Conservation (phyloP, 1,140 invertebrate genomes). For the Cryptotermes secundus region DNA sequence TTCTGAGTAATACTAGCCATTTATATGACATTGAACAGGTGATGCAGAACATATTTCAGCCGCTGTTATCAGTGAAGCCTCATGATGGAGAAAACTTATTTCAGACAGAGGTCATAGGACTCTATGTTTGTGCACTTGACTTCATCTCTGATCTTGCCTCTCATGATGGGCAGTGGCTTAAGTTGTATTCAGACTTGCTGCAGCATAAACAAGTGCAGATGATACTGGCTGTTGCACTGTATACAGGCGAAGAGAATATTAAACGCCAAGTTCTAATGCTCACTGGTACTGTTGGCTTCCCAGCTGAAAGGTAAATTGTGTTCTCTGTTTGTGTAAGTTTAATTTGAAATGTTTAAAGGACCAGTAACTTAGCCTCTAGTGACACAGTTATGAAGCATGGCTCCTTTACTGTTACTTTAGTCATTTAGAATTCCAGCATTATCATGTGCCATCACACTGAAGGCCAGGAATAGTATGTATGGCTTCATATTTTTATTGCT, state of each 20-base stretch:
- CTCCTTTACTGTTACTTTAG: too few species aligned
- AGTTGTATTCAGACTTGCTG: slow-evolving; percentile 50
- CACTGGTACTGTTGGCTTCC: slow-evolving; percentile 47
- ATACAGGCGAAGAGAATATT: slow-evolving; percentile 48
- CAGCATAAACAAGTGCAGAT: slow-evolving; percentile 53
- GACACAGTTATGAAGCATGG: too few species aligned
- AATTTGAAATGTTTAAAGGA: too few species aligned
- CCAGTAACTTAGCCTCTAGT: too few species aligned
- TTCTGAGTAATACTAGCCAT: too few species aligned
- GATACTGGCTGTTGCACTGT: slow-evolving; percentile 54
- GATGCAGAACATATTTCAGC: slow-evolving; percentile 33
- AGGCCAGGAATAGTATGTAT: too few species aligned
- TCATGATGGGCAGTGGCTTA: slow-evolving; percentile 50
- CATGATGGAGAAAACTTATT: slow-evolving; percentile 36
- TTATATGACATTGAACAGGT: background rate
- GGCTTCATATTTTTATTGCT: too few species aligned
- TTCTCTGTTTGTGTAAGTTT: too few species aligned
- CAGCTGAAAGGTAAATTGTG: slow-evolving; percentile 29
- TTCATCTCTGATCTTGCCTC: slow-evolving; percentile 48
- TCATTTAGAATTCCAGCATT: too few species aligned
- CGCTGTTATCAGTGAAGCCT: slow-evolving; percentile 26
- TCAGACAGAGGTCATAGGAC: slow-evolving; percentile 46
- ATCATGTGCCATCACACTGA: too few species aligned
- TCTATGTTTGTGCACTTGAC: slow-evolving; percentile 52
- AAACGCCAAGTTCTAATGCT: slow-evolving; percentile 53